Evolutionary conservation across 2,888 invertebrate genomes (phyloP).

Genomic region (Mechanitis mazaeus): DNA sequence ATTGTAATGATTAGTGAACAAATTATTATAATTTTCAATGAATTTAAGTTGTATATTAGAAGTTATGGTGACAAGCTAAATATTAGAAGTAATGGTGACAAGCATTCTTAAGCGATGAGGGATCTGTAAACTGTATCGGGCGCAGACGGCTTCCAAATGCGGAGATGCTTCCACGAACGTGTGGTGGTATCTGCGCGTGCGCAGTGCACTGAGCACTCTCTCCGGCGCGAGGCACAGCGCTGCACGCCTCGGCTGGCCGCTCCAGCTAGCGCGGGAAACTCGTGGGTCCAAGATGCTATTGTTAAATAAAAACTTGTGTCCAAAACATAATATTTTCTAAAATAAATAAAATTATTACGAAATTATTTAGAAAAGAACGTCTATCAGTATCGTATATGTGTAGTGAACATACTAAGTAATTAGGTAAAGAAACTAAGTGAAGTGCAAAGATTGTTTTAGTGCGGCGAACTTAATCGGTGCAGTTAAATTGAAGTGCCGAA

Average conservation of each 20-base stretch:
- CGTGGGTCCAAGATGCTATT: neutral
- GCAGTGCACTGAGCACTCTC: slow-evolving; percentile 1
- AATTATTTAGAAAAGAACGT: neutral
- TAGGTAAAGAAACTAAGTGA: neutral
- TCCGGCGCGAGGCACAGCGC: slow-evolving; percentile 6
- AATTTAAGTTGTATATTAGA: too few species aligned
- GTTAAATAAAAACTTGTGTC: too few species aligned
- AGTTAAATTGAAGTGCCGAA: slow-evolving; percentile 20
- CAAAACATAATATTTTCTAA: too few species aligned
- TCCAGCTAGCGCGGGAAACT: slow-evolving; percentile 3
- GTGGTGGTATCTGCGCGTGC: neutral
- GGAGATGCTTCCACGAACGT: slow-evolving; percentile 23
- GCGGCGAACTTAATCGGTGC: slow-evolving; percentile 12
- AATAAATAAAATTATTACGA: too few species aligned
- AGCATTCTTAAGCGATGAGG: slow-evolving; percentile 5
- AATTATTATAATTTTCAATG: too few species aligned
- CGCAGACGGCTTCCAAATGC: slow-evolving; percentile 24
- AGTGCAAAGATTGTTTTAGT: slow-evolving; percentile 11
- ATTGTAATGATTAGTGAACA: too few species aligned
- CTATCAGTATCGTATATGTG: neutral
- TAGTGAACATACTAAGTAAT: neutral
- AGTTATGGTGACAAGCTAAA: neutral
- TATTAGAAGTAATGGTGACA: neutral
- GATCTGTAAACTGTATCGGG: slow-evolving; percentile 3
- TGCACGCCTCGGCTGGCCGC: slow-evolving; percentile 8